Conservation (phyloP, 2,113 vertebrate species). For the Charadrius vociferus region DNA sequence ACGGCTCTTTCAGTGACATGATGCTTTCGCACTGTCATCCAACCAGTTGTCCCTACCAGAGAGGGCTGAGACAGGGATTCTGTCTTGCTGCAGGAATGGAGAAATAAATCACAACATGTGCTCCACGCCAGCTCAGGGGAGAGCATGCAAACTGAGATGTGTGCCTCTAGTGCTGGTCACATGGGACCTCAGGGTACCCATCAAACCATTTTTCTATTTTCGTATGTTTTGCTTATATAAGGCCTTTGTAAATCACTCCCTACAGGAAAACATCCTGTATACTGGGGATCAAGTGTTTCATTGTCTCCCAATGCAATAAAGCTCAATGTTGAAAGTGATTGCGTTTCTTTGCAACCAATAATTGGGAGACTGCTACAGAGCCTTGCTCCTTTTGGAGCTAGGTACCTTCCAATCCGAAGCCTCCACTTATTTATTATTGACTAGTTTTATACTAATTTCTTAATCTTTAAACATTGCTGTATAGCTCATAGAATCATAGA, state of each 20-base stretch:
- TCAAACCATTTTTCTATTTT: not conserved
- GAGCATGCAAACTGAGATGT: not conserved
- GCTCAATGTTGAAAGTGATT: not conserved
- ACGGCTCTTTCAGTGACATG: not conserved
- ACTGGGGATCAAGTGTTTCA: not conserved
- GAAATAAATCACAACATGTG: not conserved
- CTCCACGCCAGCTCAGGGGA: not conserved
- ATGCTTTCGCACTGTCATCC: not conserved
- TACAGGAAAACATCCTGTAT: not conserved
- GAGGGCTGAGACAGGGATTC: not conserved
- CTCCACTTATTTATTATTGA: not conserved
- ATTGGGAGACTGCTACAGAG: not conserved
- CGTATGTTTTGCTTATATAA: not conserved
- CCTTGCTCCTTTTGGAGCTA: not conserved
- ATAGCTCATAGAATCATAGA: not conserved
- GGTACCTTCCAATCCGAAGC: not conserved
- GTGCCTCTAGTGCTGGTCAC: not conserved
- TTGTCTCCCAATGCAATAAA: not conserved
- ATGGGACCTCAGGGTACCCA: not conserved
- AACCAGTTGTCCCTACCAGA: not conserved
- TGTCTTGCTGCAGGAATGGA: not conserved
- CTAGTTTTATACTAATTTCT: not conserved
- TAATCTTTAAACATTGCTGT: not conserved
- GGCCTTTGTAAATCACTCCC: not conserved
- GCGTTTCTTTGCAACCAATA: not conserved